These are phyloP conservation scores for Acanthosepion esculentum DNA, from an alignment of 2,888 invertebrate species.

Conservation along the genomic window DNA sequence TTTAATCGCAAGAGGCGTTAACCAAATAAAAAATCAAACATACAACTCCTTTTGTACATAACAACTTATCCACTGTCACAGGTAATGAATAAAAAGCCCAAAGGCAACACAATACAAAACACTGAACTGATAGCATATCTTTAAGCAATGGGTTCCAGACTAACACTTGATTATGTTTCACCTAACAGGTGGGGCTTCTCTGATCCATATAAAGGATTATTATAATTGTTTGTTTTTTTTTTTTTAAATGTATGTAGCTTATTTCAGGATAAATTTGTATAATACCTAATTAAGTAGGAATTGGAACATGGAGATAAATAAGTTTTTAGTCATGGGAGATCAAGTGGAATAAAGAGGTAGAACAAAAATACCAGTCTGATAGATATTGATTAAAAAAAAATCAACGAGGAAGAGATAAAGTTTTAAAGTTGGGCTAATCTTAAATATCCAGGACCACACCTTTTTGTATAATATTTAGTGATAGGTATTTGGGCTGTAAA, in stretches of 20 bases:
- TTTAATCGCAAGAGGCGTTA: neutral
- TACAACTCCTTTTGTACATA: neutral
- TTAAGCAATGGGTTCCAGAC: neutral
- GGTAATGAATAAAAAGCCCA: too few species aligned
- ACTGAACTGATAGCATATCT: neutral
- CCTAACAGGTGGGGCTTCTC: neutral
- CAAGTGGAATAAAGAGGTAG: neutral
- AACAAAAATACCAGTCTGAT: neutral
- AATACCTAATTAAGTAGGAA: neutral
- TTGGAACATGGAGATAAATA: neutral
- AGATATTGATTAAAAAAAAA: neutral
- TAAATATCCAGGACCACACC: neutral
- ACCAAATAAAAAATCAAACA: neutral
- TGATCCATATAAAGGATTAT: neutral
- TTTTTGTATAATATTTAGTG: neutral
- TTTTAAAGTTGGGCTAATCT: neutral
- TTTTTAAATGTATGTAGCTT: neutral
- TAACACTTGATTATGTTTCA: neutral
- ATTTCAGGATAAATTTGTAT: neutral
- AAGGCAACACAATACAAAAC: too few species aligned
- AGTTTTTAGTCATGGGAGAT: neutral
- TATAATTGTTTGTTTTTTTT: neutral
- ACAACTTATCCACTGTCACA: neutral
- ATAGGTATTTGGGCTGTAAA: too few species aligned
- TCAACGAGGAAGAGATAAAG: neutral